Evolutionary conservation across 2,888 invertebrate species (phyloP), one percentile per base, ranked within the genome.

Genomic region (Vanessa cardui): DNA sequence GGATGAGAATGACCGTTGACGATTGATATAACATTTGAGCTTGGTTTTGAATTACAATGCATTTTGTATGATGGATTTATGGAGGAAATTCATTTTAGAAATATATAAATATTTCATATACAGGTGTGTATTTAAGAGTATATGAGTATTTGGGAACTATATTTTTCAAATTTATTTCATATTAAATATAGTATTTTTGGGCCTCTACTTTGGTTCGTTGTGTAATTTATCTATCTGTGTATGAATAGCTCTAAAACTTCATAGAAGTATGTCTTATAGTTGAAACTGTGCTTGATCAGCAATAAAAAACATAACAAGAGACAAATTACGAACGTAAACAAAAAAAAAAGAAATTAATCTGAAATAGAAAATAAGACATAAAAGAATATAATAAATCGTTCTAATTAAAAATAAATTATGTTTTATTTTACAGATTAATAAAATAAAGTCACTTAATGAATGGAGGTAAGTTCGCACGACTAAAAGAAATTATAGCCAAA

Each of bases 401-500:
- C 56, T 56, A 61, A 61, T 54, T 16, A 16, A n/a, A 7, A 46
- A 66, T 56, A 61, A 68, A 64, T 68, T 12, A 72, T 63, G 58
- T 58, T 56, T 70, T 63, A 63, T 33, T n/a, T 47, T 16, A 21
- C 46, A 50, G 47, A 62, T 59, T 58, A 64, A 59, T 60, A 64
- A 21, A 68, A 70, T 68, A 49, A 76, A 73, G 62, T 44, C 58
- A 67, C 60, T 18, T 70, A 76, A 78, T 46, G 72, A 68, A 64
- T 72, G 63, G 65, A 71, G 69, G 61, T 74, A 75, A 71, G 63
- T 70, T 73, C 72, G 71, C 74, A 73, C 73, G 74, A 75, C 52
- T 47, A 75, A 78, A 80, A 78, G 79, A 75, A 73, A 73, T 74
- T 75, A 79, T 83, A 86, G 83, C 84, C 84, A 86, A 90, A 91